Base-by-base conservation (phyloP, 2,888 invertebrate species). In the Ophion slaviceki region DNA sequence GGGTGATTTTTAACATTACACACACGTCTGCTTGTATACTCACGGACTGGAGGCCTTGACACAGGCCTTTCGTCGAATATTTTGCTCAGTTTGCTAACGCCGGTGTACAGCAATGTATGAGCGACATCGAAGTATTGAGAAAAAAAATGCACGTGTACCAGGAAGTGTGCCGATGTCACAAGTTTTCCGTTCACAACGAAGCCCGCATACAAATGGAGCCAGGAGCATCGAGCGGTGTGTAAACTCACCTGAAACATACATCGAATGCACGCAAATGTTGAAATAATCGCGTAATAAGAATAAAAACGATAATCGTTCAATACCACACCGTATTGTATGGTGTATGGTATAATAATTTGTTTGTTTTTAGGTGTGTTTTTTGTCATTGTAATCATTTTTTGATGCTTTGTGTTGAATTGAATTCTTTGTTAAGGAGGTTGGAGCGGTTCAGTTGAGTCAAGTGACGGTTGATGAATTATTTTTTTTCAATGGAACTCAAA, bases 41-140 rank as follows among this genome's bases (percentile, higher is more conserved):
- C 17, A 28, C n/a, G 17, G 28, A 62, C 24, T 20, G 28, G 62
- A 77, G 78, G 36, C 82, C 74, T 74, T 70, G 77, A 70, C 62
- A 67, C 17, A 17, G 67, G 68, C 68, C 74, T 74, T 85, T 81
- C 77, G 74, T 78, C 72, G 62, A 74, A 81, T 68, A 77, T 81
- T 81, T 85, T 68, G 74, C 78, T 68, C 62, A 68, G 68, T 85
- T 85, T 68, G 68, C 85, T 74, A 47, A 81, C 28, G 72, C 40
- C 57, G 32, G 62, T 53, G 68, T 28, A 62, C 59, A 17, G 59
- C 6, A 57, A 72, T 24, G 45, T 14, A 61, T 74, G 32, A 8
- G 47, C 61, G 47, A 62, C 53, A 53, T 62, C 17, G 24, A 74
- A 75, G n/a, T 28, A 75, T 40, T 8, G 40, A 32, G 45, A n/a